A percentile compares a stretch with the other conserved stretches of the same genome.
Conservation (phyloP, 2,888 invertebrate genomes). For the Dendrolimus houi region DNA sequence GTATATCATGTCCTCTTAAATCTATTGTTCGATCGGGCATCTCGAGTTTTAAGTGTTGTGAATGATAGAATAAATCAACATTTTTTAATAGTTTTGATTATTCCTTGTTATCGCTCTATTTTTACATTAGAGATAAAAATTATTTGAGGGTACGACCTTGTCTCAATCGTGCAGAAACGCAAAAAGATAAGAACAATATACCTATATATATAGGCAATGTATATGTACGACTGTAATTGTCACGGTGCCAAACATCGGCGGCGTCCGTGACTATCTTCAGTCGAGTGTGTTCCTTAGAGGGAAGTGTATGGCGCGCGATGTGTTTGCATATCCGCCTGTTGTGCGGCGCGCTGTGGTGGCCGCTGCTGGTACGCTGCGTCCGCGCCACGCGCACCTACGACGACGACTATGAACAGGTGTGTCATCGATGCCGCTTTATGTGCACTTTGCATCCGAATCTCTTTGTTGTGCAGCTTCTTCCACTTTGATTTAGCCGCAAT, state of each 20-base stretch:
- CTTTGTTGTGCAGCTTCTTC: constrained; percentile 55
- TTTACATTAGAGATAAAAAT: not conserved
- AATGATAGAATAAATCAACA: constrained; percentile 4
- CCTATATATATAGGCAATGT: constrained; percentile 34
- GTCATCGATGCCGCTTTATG: constrained; percentile 52
- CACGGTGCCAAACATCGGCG: constrained; percentile 63
- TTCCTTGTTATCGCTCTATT: not conserved
- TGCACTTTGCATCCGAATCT: constrained; percentile 39
- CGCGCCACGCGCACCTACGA: constrained; percentile 58
- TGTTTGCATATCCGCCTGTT: constrained; percentile 70
- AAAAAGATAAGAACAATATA: constrained; percentile 47
- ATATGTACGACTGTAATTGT: constrained; percentile 42
- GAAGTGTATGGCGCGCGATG: constrained; percentile 73
- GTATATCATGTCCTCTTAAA: no score
- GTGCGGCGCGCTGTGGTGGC: constrained; percentile 73
- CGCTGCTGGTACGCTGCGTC: constrained; percentile 62
- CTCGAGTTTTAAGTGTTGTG: not conserved
- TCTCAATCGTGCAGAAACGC: constrained; percentile 32
- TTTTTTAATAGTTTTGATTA: not conserved
- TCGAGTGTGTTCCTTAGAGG: constrained; percentile 67
- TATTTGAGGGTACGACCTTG: constrained; percentile 27
- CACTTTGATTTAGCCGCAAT: constrained; percentile 45
- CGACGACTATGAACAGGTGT: constrained; percentile 73
- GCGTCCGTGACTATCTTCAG: constrained; percentile 67
- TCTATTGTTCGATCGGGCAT: no score